A percentile compares a stretch with the other conserved stretches of the same genome.
Evolutionary conservation across 2,113 vertebrate species (phyloP).

Genomic region (Muntiacus reevesi): DNA sequence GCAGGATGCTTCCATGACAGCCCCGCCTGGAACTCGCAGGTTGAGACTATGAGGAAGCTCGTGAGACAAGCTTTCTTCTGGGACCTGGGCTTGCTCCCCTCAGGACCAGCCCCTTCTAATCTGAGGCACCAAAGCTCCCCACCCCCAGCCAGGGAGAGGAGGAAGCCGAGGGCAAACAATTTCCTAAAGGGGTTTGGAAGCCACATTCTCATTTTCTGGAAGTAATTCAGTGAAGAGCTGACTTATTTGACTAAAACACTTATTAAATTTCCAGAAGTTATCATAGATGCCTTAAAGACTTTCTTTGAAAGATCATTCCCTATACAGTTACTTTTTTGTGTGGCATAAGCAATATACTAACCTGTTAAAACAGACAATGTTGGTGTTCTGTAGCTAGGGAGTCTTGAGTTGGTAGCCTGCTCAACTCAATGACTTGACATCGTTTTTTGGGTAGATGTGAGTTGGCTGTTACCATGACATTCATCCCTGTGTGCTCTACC

Average conservation of each 20-base stretch:
- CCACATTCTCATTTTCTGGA: not conserved
- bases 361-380: not conserved
- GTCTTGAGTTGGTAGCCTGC: not conserved
- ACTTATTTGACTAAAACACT: not conserved
- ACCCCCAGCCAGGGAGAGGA: not conserved
- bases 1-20: not conserved
- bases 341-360: not conserved
- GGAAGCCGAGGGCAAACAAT: not conserved
- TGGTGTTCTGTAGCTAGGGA: slow-evolving; percentile 1
- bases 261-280: not conserved
- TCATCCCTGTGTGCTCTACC: not conserved
- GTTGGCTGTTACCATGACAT: not conserved
- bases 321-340: not conserved
- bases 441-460: not conserved
- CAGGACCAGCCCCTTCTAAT: not conserved
- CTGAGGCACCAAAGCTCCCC: not conserved
- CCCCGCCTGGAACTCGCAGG: not conserved
- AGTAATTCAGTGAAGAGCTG: not conserved
- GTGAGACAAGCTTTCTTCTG: not conserved
- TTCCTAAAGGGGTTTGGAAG: not conserved
- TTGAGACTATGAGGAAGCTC: not conserved
- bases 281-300: slow-evolving; percentile 77
- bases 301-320: slow-evolving; percentile 29
- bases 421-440: not conserved
- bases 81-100: not conserved